phyloP scores from a whole-genome alignment of 2,797 vertebrate species.

The Carcharodon carcharias region DNA sequence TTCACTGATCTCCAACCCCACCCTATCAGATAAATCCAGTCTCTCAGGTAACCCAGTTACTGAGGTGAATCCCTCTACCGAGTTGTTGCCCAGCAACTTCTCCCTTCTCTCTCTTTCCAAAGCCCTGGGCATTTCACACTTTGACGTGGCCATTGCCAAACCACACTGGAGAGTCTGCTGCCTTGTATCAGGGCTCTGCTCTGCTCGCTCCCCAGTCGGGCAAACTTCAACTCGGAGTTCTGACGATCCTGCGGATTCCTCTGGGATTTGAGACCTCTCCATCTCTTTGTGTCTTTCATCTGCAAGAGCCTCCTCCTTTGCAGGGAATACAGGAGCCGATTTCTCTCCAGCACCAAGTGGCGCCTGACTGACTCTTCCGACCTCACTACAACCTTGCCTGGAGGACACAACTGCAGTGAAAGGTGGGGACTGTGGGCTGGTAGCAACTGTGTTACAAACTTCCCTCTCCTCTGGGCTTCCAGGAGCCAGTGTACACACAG shows the following conservation, averaged over 20 bases:
- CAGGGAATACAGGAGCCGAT: background rate
- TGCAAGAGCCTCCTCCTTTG: background rate
- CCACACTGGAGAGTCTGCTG: background rate
- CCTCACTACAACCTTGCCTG: background rate
- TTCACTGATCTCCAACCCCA: background rate
- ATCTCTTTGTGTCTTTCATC: background rate
- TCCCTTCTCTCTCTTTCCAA: background rate
- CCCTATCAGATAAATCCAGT: background rate
- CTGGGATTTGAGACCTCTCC: background rate
- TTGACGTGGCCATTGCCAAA: no score
- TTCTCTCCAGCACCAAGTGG: background rate
- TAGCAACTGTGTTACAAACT: background rate
- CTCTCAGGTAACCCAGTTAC: background rate
- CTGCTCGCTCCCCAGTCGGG: background rate
- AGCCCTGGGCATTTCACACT: no score
- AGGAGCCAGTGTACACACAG: no score
- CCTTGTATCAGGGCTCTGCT: background rate
- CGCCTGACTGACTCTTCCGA: background rate
- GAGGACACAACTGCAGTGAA: background rate
- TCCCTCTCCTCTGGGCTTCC: background rate
- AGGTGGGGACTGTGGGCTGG: background rate
- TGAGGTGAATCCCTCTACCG: background rate
- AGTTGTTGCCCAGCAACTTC: no score
- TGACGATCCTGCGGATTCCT: background rate
- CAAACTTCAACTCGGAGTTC: background rate